phyloP scores from a whole-genome alignment of 1,140 invertebrate genomes.

The Lycorma delicatula region DNA sequence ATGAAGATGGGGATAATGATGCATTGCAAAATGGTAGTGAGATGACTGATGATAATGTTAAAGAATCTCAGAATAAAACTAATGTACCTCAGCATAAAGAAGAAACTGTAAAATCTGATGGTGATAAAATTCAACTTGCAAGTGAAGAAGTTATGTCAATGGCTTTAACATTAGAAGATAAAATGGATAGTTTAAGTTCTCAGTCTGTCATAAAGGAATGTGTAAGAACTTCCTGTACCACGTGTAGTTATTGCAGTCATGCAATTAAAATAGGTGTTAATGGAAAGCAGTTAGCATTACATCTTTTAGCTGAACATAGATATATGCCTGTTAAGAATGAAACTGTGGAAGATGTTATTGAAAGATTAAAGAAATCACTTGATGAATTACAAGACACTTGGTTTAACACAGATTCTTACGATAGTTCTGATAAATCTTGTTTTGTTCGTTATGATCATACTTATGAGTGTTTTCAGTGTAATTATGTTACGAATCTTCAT shows the following conservation, averaged over 20 bases:
- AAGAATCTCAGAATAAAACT: conserved; percentile 22
- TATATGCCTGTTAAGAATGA: conserved; percentile 62
- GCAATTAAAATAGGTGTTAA: conserved; percentile 71
- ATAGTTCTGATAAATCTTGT: conserved; percentile 47
- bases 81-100: neutral
- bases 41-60: conserved; percentile 26
- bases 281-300: conserved; percentile 64
- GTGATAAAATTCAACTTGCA: conserved; percentile 41
- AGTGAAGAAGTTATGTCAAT: conserved; percentile 52
- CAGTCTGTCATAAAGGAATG: conserved; percentile 62
- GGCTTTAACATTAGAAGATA: conserved; percentile 62
- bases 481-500: conserved; percentile 60
- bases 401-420: conserved; percentile 62
- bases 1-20: neutral
- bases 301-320: conserved; percentile 65
- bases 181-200: conserved; percentile 59
- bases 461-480: conserved; percentile 77
- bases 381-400: conserved; percentile 49
- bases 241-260: conserved; percentile 76
- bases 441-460: conserved; percentile 43
- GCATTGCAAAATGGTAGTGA: conserved; percentile 10
- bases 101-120: neutral
- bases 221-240: conserved; percentile 52
- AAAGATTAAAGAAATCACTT: conserved; percentile 53
- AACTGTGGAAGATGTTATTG: conserved; percentile 56